phyloP scores from a whole-genome alignment of 2,888 invertebrate genomes.

The Pyrrhia umbra region DNA sequence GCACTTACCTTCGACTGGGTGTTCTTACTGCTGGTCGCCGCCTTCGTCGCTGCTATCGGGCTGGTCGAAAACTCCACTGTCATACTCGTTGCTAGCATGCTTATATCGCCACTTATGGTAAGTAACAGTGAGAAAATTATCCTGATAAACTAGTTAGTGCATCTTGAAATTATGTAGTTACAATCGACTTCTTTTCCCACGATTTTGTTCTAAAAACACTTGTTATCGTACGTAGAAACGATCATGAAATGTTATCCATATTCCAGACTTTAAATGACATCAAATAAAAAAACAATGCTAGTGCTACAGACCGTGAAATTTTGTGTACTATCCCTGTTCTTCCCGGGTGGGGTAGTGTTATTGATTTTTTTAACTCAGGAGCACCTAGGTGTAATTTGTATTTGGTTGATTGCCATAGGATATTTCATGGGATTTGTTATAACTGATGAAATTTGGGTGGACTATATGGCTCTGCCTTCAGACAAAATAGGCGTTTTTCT shows the following conservation, averaged over 20 bases:
- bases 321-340: too few species aligned
- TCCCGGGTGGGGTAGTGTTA: too few species aligned
- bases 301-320: too few species aligned
- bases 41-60: conserved; percentile 94
- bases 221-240: not conserved
- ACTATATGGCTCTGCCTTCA: too few species aligned
- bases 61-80: conserved; percentile 94
- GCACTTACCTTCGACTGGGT: conserved; percentile 94
- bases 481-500: too few species aligned
- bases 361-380: too few species aligned
- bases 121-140: not conserved
- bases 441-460: too few species aligned
- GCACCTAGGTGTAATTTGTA: too few species aligned
- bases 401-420: too few species aligned
- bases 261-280: not conserved
- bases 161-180: not conserved
- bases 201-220: not conserved
- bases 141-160: not conserved
- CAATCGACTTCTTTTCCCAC: not conserved
- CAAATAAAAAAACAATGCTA: too few species aligned
- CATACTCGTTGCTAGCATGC: conserved; percentile 94
- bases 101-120: conserved; percentile 95
- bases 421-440: too few species aligned
- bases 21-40: conserved; percentile 92
- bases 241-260: not conserved